A percentile compares a stretch with the other conserved stretches of the same genome.
Conservation (phyloP, 2,888 invertebrate genomes). For the Schizotus pectinicornis region DNA sequence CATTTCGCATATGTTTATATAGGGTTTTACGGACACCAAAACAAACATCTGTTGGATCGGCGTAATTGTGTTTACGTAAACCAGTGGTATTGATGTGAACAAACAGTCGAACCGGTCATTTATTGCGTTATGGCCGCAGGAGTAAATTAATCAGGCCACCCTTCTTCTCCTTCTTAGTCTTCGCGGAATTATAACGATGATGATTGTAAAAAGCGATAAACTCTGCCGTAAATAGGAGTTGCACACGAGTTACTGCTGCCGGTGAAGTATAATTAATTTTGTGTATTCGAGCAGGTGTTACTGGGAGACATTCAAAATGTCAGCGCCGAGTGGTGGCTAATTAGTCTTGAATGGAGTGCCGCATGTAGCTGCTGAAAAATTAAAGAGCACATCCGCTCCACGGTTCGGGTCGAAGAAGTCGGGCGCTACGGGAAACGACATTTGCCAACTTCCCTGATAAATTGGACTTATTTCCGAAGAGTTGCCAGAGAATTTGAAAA, state of each 20-base stretch:
- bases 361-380: slow-evolving; percentile 34
- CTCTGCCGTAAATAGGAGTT: slow-evolving; percentile 3
- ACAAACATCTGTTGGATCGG: slow-evolving; percentile 20
- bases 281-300: slow-evolving; percentile 38
- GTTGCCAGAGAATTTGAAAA: no score
- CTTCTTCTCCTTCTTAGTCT: background rate
- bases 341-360: slow-evolving; percentile 37
- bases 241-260: slow-evolving; percentile 16
- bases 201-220: slow-evolving; percentile 8
- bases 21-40: slow-evolving; percentile 15
- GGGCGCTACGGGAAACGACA: slow-evolving; percentile 4
- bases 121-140: slow-evolving; percentile 1
- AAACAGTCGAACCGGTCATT: slow-evolving; percentile 12
- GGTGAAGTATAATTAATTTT: slow-evolving; percentile 36
- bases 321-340: slow-evolving; percentile 42
- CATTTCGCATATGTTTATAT: slow-evolving; percentile 30
- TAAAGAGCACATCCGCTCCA: slow-evolving; percentile 30
- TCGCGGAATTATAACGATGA: slow-evolving; percentile 4
- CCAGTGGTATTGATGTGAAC: slow-evolving; percentile 9
- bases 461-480: slow-evolving; percentile 5
- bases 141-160: background rate
- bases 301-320: slow-evolving; percentile 36
- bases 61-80: slow-evolving; percentile 7
- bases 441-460: slow-evolving; percentile 14
- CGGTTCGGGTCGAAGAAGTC: background rate